Evolutionary conservation across 2,113 vertebrate species (phyloP).

Genomic region (Chamaea fasciata): DNA sequence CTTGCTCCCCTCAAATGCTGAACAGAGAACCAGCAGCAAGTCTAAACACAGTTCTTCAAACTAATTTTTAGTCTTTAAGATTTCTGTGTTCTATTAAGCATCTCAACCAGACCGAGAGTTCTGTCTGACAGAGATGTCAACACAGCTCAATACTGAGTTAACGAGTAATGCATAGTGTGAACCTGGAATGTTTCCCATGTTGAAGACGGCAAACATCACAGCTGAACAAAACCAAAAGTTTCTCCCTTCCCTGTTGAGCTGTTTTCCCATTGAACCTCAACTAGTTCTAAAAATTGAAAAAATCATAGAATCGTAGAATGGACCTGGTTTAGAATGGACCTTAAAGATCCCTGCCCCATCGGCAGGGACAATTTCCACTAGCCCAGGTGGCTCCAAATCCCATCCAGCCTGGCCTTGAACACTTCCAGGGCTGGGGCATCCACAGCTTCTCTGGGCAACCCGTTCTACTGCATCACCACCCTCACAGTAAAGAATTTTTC

Average conservation of each 20-base stretch:
- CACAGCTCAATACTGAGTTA: not conserved
- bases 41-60: not conserved
- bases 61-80: not conserved
- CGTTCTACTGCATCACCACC: not conserved
- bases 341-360: not conserved
- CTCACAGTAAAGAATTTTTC: not conserved
- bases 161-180: not conserved
- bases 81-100: not conserved
- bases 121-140: not conserved
- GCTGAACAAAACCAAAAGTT: not conserved
- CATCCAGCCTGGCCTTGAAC: not conserved
- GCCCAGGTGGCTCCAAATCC: not conserved
- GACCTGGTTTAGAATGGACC: not conserved
- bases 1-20: not conserved
- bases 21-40: not conserved
- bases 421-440: not conserved
- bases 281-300: not conserved
- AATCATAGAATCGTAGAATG: not conserved
- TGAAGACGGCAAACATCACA: not conserved
- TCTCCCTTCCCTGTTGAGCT: not conserved
- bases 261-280: not conserved
- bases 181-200: rapidly evolving
- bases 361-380: not conserved
- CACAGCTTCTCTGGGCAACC: not conserved
- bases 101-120: not conserved